Evolutionary conservation across 2,888 invertebrate species (phyloP).

Genomic region (Orthosia gracilis): DNA sequence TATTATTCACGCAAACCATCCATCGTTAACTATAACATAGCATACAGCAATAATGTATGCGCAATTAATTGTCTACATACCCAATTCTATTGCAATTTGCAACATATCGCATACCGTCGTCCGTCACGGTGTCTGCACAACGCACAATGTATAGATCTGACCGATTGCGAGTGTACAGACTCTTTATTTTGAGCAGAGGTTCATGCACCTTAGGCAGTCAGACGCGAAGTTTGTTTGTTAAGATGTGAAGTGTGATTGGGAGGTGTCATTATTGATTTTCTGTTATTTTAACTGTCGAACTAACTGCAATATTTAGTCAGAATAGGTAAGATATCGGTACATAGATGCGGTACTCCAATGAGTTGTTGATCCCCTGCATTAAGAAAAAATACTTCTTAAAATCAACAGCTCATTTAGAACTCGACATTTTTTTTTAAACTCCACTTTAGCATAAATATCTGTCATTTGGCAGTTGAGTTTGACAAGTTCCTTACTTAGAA

Average conservation of each 20-base stretch:
- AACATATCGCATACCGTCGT: conserved; percentile 51
- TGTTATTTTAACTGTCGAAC: neutral
- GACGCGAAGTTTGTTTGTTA: conserved; percentile 27
- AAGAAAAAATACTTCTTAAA: too few species aligned
- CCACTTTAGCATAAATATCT: too few species aligned
- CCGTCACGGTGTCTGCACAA: conserved; percentile 59
- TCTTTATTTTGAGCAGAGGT: conserved; percentile 61
- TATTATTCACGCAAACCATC: too few species aligned
- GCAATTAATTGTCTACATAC: conserved; percentile 22
- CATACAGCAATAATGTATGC: neutral
- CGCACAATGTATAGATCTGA: conserved; percentile 64
- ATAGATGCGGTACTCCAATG: too few species aligned
- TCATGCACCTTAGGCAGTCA: conserved; percentile 46
- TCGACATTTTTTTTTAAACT: too few species aligned
- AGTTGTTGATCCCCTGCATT: too few species aligned
- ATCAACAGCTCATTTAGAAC: too few species aligned
- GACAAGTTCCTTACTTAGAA: too few species aligned
- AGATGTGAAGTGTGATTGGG: conserved; percentile 8
- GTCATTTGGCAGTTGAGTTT: too few species aligned
- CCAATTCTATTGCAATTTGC: conserved; percentile 24
- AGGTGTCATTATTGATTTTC: neutral
- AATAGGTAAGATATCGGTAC: too few species aligned
- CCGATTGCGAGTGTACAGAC: conserved; percentile 46
- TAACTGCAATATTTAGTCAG: too few species aligned
- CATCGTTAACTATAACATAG: too few species aligned